Conservation (phyloP, 2,888 invertebrate genomes). For the Acrobasis consociella region DNA sequence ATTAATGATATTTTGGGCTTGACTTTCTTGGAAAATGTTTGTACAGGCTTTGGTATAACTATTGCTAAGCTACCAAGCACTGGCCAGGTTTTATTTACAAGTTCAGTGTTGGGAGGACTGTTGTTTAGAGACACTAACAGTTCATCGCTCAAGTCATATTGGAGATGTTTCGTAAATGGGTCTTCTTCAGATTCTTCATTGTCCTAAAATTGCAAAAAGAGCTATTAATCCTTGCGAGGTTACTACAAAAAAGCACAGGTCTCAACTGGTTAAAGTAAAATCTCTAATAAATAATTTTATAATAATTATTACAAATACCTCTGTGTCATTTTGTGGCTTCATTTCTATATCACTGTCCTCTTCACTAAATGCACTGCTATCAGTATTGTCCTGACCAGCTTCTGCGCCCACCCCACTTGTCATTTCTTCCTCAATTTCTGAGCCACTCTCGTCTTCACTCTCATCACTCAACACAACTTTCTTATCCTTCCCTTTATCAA, state of each 20-base stretch:
- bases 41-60: conserved; percentile 79
- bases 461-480: conserved; percentile 54
- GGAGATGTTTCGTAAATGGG: conserved; percentile 87
- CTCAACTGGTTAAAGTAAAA: no score
- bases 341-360: conserved; percentile 24
- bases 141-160: conserved; percentile 85
- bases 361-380: not conserved
- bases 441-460: conserved; percentile 39
- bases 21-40: conserved; percentile 48
- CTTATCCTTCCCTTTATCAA: conserved; percentile 49
- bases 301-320: not conserved
- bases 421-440: conserved; percentile 23
- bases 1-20: conserved; percentile 74
- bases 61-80: conserved; percentile 83
- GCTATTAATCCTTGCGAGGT: not conserved
- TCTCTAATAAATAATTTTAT: no score
- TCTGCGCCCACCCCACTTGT: not conserved
- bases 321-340: conserved; percentile 2
- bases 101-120: conserved; percentile 65
- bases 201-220: conserved; percentile 41
- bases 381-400: not conserved
- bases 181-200: conserved; percentile 68
- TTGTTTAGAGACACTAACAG: conserved; percentile 84
- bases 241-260: no score
- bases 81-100: conserved; percentile 82